Evolutionary conservation across 1,140 invertebrate species (phyloP).

Genomic region (Nymphalis io): DNA sequence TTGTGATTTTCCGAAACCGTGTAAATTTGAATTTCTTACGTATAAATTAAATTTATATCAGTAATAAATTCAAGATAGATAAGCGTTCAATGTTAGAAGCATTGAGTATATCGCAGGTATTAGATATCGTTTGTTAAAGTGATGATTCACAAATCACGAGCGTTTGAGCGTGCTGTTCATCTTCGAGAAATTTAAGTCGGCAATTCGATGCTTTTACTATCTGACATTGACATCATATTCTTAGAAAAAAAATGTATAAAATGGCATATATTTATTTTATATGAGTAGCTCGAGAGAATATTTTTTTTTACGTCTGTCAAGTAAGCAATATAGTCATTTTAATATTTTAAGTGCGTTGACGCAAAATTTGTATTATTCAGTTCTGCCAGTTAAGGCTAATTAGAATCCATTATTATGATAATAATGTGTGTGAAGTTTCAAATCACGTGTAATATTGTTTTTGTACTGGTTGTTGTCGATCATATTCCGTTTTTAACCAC

Average conservation of each 20-base stretch:
- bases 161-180: slow-evolving; percentile 16
- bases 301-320: too few relatives aligned
- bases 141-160: slow-evolving; percentile 17
- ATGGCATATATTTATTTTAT: background rate
- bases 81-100: slow-evolving; percentile 10
- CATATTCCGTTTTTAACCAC: background rate
- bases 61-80: slow-evolving; percentile 17
- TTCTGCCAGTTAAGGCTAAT: slow-evolving; percentile 17
- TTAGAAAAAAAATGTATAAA: background rate
- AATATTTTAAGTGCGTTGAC: slow-evolving; percentile 4
- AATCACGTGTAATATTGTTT: slow-evolving; percentile 24
- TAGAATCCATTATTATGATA: slow-evolving; percentile 24
- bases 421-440: slow-evolving; percentile 11
- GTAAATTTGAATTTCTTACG: background rate
- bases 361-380: background rate
- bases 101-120: slow-evolving; percentile 14
- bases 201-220: slow-evolving; percentile 1
- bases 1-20: background rate
- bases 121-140: background rate
- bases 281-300: too few relatives aligned
- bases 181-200: slow-evolving; percentile 10
- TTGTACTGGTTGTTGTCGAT: slow-evolving; percentile 2
- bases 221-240: background rate
- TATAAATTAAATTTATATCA: slow-evolving; percentile 6
- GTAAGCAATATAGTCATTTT: background rate